Base-by-base conservation (phyloP, 2,797 vertebrate species). In the Oreortyx pictus region DNA sequence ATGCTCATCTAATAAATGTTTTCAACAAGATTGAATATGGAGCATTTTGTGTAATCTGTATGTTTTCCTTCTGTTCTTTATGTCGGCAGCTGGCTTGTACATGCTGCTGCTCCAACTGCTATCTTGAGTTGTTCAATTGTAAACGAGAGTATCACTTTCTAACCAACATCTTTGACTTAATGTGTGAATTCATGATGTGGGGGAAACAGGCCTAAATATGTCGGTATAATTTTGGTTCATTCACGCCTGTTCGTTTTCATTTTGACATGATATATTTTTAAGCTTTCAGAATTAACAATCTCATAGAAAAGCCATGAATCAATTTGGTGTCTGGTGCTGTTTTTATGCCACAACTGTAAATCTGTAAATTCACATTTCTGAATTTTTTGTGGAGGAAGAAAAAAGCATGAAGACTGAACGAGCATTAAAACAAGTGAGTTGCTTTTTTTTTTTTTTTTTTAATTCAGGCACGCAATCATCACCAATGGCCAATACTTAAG, bases 261-360 rank as follows among this genome's bases (percentile, higher is more conserved):
- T 68, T 50, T 1, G 4, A 68, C 68, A 25, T 61, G 7, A 60
- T 35, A 14, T 4, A 1, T 74, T 65, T 54, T 54, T 66, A 49
- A 27, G 37, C 49, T 62, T 72, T 71, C 62, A 12, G 11, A 57
- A 49, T 94, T 71, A 90, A 47, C 7, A 3, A 31, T 71, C 86
- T 82, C 24, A 73, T 85, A 80, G 52, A 71, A n/a, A 92, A 92
- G 68, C 71, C 72, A 74, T 77, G 61, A 82, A 94, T 82, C 67
- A 41, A 14, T 90, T 92, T 74, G 44, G 15, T 64, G 11, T 43
- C 79, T 86, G 46, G 71, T 77, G 57, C 37, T 60, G 4, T 3
- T 89, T 81, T 74, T 73, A 71, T 79, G 50, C n/a, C 61, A 43
- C 4, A 23, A 24, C 37, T 37, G 37, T 37, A 37, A 37, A 37